A percentile compares a stretch with the other conserved stretches of the same genome.
Evolutionary conservation across 2,888 invertebrate genomes (phyloP).

Genomic region (Apoderus coryli): DNA sequence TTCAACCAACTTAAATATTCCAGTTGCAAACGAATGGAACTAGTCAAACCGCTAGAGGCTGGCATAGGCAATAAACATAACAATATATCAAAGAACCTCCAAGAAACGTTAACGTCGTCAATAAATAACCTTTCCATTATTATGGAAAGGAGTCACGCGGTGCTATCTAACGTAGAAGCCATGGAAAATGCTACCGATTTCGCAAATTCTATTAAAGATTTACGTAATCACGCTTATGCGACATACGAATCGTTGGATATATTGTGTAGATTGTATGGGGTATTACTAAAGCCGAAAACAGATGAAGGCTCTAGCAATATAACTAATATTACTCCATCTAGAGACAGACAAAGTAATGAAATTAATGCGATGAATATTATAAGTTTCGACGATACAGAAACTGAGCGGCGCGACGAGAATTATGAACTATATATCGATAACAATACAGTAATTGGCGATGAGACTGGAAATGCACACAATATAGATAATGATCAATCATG

Average conservation of each 20-base stretch:
- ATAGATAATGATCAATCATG: conserved; percentile 15
- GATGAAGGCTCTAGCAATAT: neutral
- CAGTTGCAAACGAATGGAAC: conserved; percentile 9
- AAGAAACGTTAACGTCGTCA: conserved; percentile 17
- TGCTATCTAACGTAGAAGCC: conserved; percentile 14
- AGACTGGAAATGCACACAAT: conserved; percentile 6
- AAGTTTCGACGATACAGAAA: conserved; percentile 17
- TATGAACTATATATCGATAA: conserved; percentile 20
- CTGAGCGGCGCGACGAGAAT: conserved; percentile 19
- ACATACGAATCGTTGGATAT: conserved; percentile 23
- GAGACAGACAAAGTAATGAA: conserved; percentile 1
- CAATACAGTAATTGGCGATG: conserved; percentile 9
- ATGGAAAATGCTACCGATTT: conserved; percentile 11
- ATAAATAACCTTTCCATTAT: conserved; percentile 20
- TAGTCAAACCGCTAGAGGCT: too few species aligned
- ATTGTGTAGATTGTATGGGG: conserved; percentile 20
- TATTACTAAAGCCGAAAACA: conserved; percentile 12
- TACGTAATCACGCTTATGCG: conserved; percentile 19
- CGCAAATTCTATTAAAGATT: conserved; percentile 16
- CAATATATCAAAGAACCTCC: conserved; percentile 17
- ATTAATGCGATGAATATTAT: conserved; percentile 3
- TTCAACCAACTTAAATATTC: conserved; percentile 14
- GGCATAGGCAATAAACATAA: too few species aligned
- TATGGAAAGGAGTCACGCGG: conserved; percentile 18
- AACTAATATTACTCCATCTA: neutral